Conservation (phyloP, 2,888 invertebrate species). For the Drosophila hamatofila region DNA sequence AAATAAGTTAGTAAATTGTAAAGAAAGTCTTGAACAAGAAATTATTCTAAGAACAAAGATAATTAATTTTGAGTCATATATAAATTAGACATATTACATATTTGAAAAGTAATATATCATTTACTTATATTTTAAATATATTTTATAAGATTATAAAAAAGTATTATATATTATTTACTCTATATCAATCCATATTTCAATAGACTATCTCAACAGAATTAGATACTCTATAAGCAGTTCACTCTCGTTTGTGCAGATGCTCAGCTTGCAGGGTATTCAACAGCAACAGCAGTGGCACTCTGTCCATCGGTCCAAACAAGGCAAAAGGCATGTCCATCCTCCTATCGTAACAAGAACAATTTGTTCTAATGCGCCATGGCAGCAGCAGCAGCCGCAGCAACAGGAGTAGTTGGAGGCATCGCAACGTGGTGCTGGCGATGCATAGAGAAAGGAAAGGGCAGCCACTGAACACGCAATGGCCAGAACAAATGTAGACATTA, state of each 20-base stretch:
- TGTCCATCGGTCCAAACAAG: constrained; percentile 77
- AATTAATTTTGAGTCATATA: too few species aligned
- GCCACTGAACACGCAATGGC: constrained; percentile 75
- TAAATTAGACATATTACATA: too few species aligned
- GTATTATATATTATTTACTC: too few species aligned
- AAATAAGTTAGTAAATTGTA: not conserved
- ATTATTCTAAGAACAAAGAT: too few species aligned
- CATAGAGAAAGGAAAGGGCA: constrained; percentile 65
- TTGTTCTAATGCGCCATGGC: constrained; percentile 78
- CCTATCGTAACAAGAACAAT: constrained; percentile 82
- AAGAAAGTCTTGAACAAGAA: too few species aligned
- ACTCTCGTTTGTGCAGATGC: not conserved
- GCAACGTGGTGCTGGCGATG: constrained; percentile 38
- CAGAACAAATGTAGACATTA: constrained; percentile 81
- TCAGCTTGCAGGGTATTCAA: constrained; percentile 29
- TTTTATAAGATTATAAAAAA: too few species aligned
- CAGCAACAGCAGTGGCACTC: constrained; percentile 65
- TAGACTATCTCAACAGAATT: not conserved
- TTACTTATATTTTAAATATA: too few species aligned
- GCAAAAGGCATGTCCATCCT: constrained; percentile 78
- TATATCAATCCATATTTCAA: not conserved
- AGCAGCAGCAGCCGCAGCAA: constrained; percentile 39
- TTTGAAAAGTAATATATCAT: too few species aligned
- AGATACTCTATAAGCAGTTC: not conserved
- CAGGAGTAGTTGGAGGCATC: constrained; percentile 21